phyloP scores from a whole-genome alignment of 2,113 vertebrate species.

The Pipa parva region DNA sequence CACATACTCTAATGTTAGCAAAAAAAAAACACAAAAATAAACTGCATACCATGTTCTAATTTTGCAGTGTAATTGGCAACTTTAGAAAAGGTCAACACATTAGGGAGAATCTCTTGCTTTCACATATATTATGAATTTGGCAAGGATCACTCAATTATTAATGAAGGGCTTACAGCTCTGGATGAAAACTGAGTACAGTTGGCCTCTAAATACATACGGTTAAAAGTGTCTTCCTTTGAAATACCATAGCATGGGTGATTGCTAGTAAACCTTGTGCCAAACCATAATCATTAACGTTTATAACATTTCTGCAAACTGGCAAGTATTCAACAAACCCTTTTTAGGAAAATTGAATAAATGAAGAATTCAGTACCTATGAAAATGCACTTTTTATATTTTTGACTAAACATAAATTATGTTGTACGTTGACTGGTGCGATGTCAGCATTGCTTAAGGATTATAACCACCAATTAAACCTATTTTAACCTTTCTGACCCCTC shows the following conservation, averaged over 20 bases:
- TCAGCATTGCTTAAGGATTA: no score
- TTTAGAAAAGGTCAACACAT: conserved; percentile 27
- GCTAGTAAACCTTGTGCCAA: background rate
- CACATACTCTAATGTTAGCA: no score
- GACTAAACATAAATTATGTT: no score
- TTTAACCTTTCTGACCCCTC: no score
- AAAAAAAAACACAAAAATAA: no score
- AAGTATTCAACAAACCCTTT: no score
- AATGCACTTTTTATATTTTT: no score
- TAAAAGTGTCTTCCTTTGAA: conserved; percentile 25
- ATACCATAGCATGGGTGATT: conserved; percentile 1
- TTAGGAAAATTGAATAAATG: no score
- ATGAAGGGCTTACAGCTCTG: conserved; percentile 33
- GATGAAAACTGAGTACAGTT: conserved; percentile 24
- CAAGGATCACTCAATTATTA: conserved; percentile 3
- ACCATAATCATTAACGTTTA: conserved; percentile 15
- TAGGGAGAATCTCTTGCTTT: conserved; percentile 22
- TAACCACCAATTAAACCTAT: no score
- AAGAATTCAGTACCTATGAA: no score
- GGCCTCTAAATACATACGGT: conserved; percentile 28
- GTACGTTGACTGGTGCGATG: no score
- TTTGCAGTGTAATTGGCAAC: conserved; percentile 13
- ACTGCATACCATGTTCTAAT: background rate
- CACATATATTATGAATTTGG: conserved; percentile 20
- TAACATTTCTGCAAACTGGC: background rate